Conservation (phyloP, 2,113 vertebrate species). For the Gracilinanus agilis region DNA sequence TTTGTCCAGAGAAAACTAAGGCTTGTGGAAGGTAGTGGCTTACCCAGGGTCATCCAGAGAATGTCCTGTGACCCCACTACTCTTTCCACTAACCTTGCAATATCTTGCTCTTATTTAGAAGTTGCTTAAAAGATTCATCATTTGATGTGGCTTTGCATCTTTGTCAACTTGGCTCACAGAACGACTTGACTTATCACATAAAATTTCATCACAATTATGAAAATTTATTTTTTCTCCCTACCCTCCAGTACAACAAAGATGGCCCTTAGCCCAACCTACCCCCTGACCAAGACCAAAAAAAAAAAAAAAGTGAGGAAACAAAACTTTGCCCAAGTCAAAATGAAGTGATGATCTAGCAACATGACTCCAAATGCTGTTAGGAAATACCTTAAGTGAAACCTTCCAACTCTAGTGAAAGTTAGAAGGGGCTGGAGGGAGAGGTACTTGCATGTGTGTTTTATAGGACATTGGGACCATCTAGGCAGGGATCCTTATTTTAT, state of each 20-base stretch:
- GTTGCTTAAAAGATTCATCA: background rate
- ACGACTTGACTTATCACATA: background rate
- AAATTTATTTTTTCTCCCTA: background rate
- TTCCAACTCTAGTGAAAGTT: background rate
- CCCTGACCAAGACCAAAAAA: background rate
- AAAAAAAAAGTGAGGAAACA: background rate
- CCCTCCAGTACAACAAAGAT: background rate
- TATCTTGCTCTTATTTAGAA: background rate
- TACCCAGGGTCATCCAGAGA: background rate
- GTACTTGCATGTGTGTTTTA: background rate
- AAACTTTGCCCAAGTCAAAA: background rate
- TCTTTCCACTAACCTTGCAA: background rate
- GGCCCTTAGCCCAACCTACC: background rate
- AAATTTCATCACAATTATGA: background rate
- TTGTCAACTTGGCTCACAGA: background rate
- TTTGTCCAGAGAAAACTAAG: background rate
- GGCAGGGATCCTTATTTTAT: background rate
- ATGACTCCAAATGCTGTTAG: background rate
- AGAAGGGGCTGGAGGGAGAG: background rate
- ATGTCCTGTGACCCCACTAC: background rate
- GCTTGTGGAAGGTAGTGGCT: background rate
- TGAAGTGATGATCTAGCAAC: background rate
- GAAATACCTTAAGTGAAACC: background rate
- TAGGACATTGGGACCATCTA: background rate
- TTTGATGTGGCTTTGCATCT: background rate